Conservation (phyloP, 2,113 vertebrate species). For the Jaculus jaculus region DNA sequence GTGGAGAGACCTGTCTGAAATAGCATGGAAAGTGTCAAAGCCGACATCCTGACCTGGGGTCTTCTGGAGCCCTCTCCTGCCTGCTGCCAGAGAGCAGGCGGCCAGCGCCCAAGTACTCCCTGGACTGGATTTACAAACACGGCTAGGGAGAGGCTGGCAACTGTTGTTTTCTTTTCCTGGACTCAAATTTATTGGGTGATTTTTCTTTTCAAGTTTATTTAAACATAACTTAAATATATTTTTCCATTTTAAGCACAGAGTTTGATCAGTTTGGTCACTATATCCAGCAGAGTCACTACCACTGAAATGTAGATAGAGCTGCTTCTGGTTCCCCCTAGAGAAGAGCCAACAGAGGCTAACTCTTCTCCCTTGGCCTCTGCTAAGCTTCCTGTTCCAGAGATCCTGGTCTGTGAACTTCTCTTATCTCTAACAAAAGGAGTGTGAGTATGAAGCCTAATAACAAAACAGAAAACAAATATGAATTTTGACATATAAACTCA, state of each 20-base stretch:
- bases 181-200: constrained; percentile 12
- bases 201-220: not conserved
- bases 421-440: constrained; percentile 46
- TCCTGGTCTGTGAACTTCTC: not conserved
- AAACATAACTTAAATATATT: constrained; percentile 40
- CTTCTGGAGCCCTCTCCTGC: not conserved
- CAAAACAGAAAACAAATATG: constrained; percentile 47
- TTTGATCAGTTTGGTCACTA: constrained; percentile 17
- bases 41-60: not conserved
- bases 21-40: not conserved
- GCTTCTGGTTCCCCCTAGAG: not conserved
- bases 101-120: not conserved
- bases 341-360: not conserved
- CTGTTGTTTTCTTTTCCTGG: constrained; percentile 17
- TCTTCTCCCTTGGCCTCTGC: not conserved
- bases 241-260: not conserved
- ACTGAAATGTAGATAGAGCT: not conserved
- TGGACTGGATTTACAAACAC: not conserved
- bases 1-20: constrained; percentile 8
- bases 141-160: constrained; percentile 36
- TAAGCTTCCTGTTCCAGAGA: constrained; percentile 37
- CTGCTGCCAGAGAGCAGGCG: constrained; percentile 7
- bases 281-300: not conserved
- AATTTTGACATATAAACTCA: not conserved
- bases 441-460: constrained; percentile 10